Evolutionary conservation across 2,888 invertebrate species (phyloP), one percentile per base, ranked within the genome.

Genomic region (Dryomyza anilis): DNA sequence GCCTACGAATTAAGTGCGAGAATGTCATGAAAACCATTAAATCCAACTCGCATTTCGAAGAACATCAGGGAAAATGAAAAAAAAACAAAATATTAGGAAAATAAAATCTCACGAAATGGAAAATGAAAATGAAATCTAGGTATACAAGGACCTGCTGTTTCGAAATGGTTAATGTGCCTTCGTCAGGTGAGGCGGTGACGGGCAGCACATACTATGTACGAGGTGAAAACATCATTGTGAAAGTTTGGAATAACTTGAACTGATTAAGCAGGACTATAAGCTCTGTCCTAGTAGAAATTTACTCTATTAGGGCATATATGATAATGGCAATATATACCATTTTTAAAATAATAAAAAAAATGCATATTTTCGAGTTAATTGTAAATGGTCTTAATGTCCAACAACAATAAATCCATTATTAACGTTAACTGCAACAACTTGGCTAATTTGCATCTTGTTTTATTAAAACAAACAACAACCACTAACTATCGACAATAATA

Each of bases 391-490:
- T n/a, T n/a, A n/a, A n/a, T n/a, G n/a, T n/a, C n/a, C 16, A 27
- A 14, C 43, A 55, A n/a, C n/a, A 75, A 74, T 76, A 70, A 75
- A 71, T 73, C 75, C 76, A 77, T 77, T 77, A 78, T 69, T 69
- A 68, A 56, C 66, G 62, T 70, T 68, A 71, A 50, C 29, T 65
- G 19, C 52, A 52, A 53, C 23, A 61, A 36, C n/a, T 36, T 23
- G 36, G 21, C 55, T 55, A 19, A 55, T 55, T 55, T 55, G 55
- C 55, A 55, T 55, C 36, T 55, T 55, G 36, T 33, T 19, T 33
- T 27, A n/a, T n/a, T n/a, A n/a, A n/a, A n/a, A n/a, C 55, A 55
- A 53, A 12, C 30, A 4, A 33, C 30, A 58, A 46, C 45, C 57
- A 33, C 21, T 48, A 30, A 62, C 57, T 25, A 62, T 46, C 19